Evolutionary conservation across 2,113 vertebrate genomes (phyloP), one percentile per base, ranked within the genome.

Genomic region (Archocentrus centrarchus): DNA sequence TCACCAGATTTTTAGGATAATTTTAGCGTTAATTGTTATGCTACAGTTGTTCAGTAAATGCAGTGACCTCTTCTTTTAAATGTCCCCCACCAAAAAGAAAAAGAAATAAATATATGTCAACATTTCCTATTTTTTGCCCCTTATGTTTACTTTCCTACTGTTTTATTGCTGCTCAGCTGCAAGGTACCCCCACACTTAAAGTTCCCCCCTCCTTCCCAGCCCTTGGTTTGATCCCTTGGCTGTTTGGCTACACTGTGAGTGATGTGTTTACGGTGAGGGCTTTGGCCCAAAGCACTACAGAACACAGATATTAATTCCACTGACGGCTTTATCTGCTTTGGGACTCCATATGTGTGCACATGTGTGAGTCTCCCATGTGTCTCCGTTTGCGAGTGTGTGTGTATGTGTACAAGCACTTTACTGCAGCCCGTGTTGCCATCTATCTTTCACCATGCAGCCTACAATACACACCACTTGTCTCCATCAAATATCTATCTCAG

Each of bases 231-330:
- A 90, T 91, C 90, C 77, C 85, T 30, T 75, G 88, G 86, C 79
- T 5, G 15, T 77, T 81, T 88, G 76, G 78, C 77, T 91, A 6
- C 81, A 35, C 58, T 62, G 75, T 88, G 91, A 94, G 83, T 91
- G 91, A 94, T 94, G 84, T 93, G 89, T 94, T 94, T 93, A 89
- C 22, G 32, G 86, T 58, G 30, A 83, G 58, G 84, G 62, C 84
- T 89, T 83, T 70, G 73, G 85, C 83, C 88, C 79, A 85, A 79
- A 80, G 83, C 91, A 66, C 84, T 70, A 57, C 62, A 79, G 86
- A 84, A 86, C 81, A 90, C 78, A 88, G 66, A 87, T 89, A 89
- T 91, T 93, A 88, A 93, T 93, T 92, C 89, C 58, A 82, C 63
- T 79, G 89, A 88, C 77, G 63, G 86, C 81, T 93, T 90, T 86